Evolutionary conservation across 2,888 invertebrate species (phyloP).

Genomic region (Campoplex nolae): DNA sequence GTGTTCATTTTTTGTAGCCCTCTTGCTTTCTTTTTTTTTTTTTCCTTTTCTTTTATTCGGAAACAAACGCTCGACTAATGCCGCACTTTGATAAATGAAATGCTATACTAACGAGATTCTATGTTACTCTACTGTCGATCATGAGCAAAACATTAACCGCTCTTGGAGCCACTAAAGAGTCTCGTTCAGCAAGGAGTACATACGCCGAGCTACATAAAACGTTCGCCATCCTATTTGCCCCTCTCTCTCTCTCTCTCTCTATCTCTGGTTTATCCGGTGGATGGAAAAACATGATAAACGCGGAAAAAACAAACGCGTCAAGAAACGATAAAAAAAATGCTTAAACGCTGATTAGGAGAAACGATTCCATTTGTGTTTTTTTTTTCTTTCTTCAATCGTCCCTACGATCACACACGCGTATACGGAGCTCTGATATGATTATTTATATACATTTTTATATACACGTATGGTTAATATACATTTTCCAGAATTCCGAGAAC

Average conservation of each 20-base stretch:
- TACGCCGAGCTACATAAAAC: not conserved
- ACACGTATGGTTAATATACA: slow-evolving; percentile 42
- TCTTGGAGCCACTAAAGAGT: slow-evolving; percentile 1
- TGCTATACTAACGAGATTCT: slow-evolving; percentile 53
- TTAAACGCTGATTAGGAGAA: slow-evolving; percentile 52
- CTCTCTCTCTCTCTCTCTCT: not conserved
- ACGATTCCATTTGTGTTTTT: slow-evolving; percentile 42
- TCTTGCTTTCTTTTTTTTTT: slow-evolving; percentile 15
- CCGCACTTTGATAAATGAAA: slow-evolving; percentile 42
- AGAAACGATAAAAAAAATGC: not conserved
- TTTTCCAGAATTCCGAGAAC: slow-evolving; percentile 69
- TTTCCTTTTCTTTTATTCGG: not conserved
- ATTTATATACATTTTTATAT: slow-evolving; percentile 26
- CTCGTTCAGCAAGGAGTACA: not conserved
- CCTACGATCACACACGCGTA: not conserved
- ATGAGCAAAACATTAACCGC: slow-evolving; percentile 33
- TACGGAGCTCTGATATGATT: slow-evolving; percentile 21
- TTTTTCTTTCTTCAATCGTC: slow-evolving; percentile 43
- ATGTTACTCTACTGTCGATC: slow-evolving; percentile 49
- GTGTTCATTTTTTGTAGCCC: not conserved
- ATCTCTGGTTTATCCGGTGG: slow-evolving; percentile 14
- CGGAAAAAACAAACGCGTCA: slow-evolving; percentile 2
- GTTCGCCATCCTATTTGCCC: not conserved
- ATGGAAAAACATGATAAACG: slow-evolving; percentile 10
- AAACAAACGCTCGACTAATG: slow-evolving; percentile 41